Evolutionary conservation across 1,140 invertebrate species (phyloP), one percentile per base, ranked within the genome.

Genomic region (Zelostemma sp.): DNA sequence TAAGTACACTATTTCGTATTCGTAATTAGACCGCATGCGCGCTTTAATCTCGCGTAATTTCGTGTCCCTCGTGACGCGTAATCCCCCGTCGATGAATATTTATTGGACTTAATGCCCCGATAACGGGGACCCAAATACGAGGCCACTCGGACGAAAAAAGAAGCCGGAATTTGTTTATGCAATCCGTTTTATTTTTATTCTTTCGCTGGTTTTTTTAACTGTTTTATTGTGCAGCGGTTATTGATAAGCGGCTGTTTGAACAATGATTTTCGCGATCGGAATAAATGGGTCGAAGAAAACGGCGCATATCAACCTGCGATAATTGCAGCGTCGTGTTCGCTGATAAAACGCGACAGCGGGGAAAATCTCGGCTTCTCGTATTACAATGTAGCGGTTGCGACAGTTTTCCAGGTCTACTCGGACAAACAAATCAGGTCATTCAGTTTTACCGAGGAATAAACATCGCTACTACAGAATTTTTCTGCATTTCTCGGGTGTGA

Each of bases 21-120:
- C 62, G 59, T 65, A 65, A 65, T 65, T 65, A 65, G 55, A 65
- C 55, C 43, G 41, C 54, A 51, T 54, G 51, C 49, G 57, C 46
- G 49, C 54, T 40, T 54, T 65, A 65, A 65, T 65, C 62, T 65
- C 62, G 53, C 25, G 33, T 65, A 65, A 65, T 65, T 65, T 65
- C 49, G 55, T 54, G 43, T 58, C 31, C 16, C 35, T 50, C 48
- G 51, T 38, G 41, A 35, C 50, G 53, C 48, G 61, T 65, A 65
- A 65, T 65, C 61, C 54, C n/a, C 43, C 45, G 18, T 19, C 54
- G 47, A 64, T 64, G 50, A 64, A 64, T 64, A 64, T 64, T 64
- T 57, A 64, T 64, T 28, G 33, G 12, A 5, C 38, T 57, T 64
- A 64, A 64, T 38, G n/a, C 47, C 17, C 14, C 25, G 28, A 51